Conservation (phyloP, 37 sponge, comb jelly and placozoan genomes). For the Spongia lamella region DNA sequence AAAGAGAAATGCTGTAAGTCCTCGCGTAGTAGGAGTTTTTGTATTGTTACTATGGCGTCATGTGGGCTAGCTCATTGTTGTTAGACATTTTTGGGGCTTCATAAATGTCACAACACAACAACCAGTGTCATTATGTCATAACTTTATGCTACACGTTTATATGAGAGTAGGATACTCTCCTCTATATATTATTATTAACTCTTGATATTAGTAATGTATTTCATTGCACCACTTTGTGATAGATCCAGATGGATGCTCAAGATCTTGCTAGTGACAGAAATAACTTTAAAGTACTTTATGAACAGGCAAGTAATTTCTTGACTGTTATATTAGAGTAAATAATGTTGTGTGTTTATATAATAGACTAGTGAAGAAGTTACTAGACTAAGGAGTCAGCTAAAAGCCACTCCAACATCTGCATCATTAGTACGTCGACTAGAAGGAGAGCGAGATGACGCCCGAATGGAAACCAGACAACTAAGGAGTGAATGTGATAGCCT, state of each 20-base stretch:
- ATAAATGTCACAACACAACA: too few relatives aligned
- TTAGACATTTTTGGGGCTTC: too few relatives aligned
- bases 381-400: conserved; percentile 41
- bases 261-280: conserved; percentile 84
- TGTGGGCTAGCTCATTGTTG: too few relatives aligned
- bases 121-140: too few relatives aligned
- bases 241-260: conserved; percentile 79
- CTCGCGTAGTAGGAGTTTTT: too few relatives aligned
- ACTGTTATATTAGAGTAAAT: too few relatives aligned
- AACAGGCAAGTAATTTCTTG: conserved; percentile 62
- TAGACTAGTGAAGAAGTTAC: conserved; percentile 73
- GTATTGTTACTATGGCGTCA: too few relatives aligned
- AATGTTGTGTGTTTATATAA: background rate
- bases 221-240: too few relatives aligned
- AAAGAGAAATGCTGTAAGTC: too few relatives aligned
- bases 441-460: conserved; percentile 80
- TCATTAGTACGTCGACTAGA: conserved; percentile 47
- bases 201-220: too few relatives aligned
- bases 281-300: conserved; percentile 89
- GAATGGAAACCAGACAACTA: conserved; percentile 42
- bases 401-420: conserved; percentile 6
- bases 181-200: background rate
- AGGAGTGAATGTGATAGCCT: conserved; percentile 33
- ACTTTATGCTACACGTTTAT: too few relatives aligned
- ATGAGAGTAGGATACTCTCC: too few relatives aligned